Evolutionary conservation across 1,140 invertebrate species (phyloP).

Genomic region (Drosophila aff.): DNA sequence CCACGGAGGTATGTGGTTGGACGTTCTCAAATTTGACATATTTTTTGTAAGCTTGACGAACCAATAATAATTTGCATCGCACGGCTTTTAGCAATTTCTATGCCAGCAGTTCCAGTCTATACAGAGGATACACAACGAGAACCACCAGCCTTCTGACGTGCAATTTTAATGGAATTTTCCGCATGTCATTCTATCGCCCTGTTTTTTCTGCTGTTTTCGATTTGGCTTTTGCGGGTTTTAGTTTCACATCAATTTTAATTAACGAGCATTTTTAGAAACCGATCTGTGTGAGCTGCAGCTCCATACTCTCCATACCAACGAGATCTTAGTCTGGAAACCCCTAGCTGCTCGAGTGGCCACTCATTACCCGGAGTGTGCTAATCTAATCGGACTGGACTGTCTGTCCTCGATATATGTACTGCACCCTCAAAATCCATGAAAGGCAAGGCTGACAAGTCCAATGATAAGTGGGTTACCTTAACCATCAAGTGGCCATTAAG

Average conservation of each 20-base stretch:
- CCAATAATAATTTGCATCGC: constrained; percentile 83
- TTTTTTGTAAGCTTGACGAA: constrained; percentile 67
- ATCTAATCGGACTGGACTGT: constrained; percentile 39
- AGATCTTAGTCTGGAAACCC: background rate
- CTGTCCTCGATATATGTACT: background rate
- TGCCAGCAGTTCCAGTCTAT: constrained; percentile 31
- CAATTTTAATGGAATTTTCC: constrained; percentile 68
- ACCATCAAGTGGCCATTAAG: constrained; percentile 80
- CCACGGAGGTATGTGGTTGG: constrained; percentile 25
- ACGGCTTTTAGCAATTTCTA: constrained; percentile 68
- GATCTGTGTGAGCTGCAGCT: background rate
- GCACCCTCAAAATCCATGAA: constrained; percentile 2
- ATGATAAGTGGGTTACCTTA: constrained; percentile 27
- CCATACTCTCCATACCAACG: background rate
- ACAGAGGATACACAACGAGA: background rate
- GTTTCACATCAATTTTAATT: constrained; percentile 61
- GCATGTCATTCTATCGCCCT: constrained; percentile 13
- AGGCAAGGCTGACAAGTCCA: constrained; percentile 8
- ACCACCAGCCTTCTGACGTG: constrained; percentile 29
- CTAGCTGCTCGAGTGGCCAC: constrained; percentile 7
- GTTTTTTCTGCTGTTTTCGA: constrained; percentile 31
- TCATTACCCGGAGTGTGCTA: constrained; percentile 41
- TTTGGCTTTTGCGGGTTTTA: constrained; percentile 30
- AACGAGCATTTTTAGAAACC: constrained; percentile 35
- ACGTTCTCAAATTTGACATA: constrained; percentile 57